A percentile compares a stretch with the other conserved stretches of the same genome.
phyloP scores from a whole-genome alignment of 1,140 invertebrate species.

The Drosophila eugracilis region DNA sequence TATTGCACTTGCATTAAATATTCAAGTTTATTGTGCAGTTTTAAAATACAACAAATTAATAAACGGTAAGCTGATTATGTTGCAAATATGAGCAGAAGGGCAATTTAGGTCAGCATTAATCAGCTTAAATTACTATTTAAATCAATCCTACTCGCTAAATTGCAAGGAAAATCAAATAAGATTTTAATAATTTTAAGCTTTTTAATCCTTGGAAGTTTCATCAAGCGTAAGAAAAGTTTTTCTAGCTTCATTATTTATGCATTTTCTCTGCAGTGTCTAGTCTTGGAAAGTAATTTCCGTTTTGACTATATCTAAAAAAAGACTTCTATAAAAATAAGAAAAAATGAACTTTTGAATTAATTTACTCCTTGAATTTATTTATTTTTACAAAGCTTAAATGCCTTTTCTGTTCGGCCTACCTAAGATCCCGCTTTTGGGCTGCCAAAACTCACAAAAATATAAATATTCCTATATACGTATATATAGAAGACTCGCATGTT shows the following conservation, averaged over 20 bases:
- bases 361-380: conserved; percentile 7
- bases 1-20: conserved; percentile 12
- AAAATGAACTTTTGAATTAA: conserved; percentile 7
- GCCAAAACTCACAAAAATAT: conserved; percentile 1
- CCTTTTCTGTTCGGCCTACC: conserved; percentile 18
- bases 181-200: neutral
- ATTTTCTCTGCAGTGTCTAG: neutral
- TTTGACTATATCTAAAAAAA: neutral
- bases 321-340: neutral
- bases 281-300: neutral
- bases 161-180: neutral
- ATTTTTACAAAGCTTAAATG: conserved; percentile 7
- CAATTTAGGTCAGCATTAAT: conserved; percentile 10
- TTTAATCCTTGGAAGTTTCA: neutral
- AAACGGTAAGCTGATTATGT: conserved; percentile 16
- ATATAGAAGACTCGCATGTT: conserved; percentile 25
- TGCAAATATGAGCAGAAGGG: neutral
- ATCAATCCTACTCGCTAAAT: neutral
- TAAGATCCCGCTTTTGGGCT: conserved; percentile 10
- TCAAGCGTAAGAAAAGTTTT: neutral
- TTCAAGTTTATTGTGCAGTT: conserved; percentile 2
- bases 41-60: conserved; percentile 1
- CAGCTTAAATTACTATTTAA: neutral
- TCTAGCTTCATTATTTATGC: too few species aligned
- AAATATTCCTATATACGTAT: conserved; percentile 3